phyloP scores from a whole-genome alignment of 2,113 vertebrate species.

The Ammodytes marinus region DNA sequence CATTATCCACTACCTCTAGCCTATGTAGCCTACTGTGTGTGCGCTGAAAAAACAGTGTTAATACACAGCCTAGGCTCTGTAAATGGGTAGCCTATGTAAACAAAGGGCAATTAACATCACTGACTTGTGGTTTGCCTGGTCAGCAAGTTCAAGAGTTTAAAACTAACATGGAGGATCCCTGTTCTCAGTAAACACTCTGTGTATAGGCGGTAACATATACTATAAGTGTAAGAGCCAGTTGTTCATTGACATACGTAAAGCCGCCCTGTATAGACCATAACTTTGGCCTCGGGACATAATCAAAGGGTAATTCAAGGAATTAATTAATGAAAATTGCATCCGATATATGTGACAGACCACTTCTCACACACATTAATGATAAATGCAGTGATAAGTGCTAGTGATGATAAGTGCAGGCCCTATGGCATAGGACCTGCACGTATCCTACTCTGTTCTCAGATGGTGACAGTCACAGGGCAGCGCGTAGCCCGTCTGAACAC shows the following conservation, averaged over 20 bases:
- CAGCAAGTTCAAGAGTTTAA: constrained; percentile 6
- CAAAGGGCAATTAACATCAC: not conserved
- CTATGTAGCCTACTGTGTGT: too few species aligned
- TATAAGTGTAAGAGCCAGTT: not conserved
- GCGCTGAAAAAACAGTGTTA: too few species aligned
- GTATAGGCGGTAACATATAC: not conserved
- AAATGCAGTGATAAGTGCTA: too few species aligned
- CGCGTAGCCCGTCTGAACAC: constrained; percentile 36
- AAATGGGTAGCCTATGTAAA: too few species aligned
- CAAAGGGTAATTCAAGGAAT: too few species aligned
- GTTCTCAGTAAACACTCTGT: not conserved
- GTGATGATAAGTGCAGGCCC: not conserved
- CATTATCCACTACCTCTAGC: too few species aligned
- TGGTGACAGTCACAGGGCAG: constrained; percentile 52
- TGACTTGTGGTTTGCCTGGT: not conserved
- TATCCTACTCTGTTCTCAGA: constrained; percentile 40
- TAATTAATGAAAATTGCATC: too few species aligned
- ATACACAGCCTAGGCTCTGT: too few species aligned
- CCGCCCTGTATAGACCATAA: not conserved
- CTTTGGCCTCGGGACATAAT: too few species aligned
- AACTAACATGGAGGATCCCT: not conserved
- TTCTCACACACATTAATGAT: too few species aligned
- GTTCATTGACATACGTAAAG: not conserved
- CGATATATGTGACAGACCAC: too few species aligned
- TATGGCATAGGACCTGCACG: not conserved